These are phyloP conservation scores for Biston stratarius DNA, from an alignment of 2,888 invertebrate genomes.

Conservation along the genomic window DNA sequence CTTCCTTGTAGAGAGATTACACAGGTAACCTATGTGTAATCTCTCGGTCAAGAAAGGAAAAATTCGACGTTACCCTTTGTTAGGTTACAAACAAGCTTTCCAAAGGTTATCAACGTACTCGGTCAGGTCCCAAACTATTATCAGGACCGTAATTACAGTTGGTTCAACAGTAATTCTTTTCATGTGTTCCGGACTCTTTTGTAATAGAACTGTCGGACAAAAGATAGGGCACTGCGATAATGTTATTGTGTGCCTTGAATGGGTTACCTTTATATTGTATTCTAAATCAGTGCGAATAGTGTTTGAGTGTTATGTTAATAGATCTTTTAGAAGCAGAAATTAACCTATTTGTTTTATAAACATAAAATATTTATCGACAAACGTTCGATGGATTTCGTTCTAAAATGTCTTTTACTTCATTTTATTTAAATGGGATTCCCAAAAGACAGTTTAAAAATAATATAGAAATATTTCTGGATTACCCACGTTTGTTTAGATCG, in stretches of 20 bases:
- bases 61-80: conserved; percentile 3
- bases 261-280: conserved; percentile 52
- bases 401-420: too few relatives aligned
- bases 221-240: conserved; percentile 62
- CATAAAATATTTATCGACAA: not conserved
- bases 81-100: conserved; percentile 32
- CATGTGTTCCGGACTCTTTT: conserved; percentile 62
- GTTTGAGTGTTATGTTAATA: conserved; percentile 45
- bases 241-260: conserved; percentile 57
- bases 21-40: too few relatives aligned
- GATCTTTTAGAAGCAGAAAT: conserved; percentile 17
- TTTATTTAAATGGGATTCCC: too few relatives aligned
- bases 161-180: conserved; percentile 68
- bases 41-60: too few relatives aligned
- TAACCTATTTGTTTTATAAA: conserved; percentile 17
- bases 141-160: conserved; percentile 66
- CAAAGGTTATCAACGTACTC: conserved; percentile 47
- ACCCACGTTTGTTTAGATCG: too few relatives aligned
- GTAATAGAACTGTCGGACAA: conserved; percentile 66
- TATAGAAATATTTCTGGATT: too few relatives aligned
- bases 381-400: too few relatives aligned
- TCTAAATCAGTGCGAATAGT: conserved; percentile 32
- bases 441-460: too few relatives aligned
- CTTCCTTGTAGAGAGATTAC: too few relatives aligned
- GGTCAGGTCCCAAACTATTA: conserved; percentile 53